Percentiles rank a stretch among this genome's conserved stretches.
Conservation (phyloP, 2,113 vertebrate genomes). For the Proteles cristata region DNA sequence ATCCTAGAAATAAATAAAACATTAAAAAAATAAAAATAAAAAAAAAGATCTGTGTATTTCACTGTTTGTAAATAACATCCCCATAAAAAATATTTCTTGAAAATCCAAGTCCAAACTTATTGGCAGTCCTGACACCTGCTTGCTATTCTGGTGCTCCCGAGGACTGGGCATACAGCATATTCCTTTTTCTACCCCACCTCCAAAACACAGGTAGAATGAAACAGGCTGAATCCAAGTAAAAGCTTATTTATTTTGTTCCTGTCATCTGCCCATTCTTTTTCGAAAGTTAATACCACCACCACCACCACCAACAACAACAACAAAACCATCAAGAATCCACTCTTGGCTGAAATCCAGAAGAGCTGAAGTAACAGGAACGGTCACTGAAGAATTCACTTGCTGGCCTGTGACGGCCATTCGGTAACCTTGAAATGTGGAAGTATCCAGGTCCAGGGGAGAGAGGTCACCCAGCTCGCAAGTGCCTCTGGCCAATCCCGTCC, state of each 20-base stretch:
- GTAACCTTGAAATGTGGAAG: not conserved
- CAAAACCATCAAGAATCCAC: too few relatives aligned
- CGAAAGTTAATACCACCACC: not conserved
- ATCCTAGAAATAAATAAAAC: too few relatives aligned
- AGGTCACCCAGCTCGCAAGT: not conserved
- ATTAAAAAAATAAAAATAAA: too few relatives aligned
- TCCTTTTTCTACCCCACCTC: not conserved
- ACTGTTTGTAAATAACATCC: not conserved
- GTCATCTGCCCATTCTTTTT: not conserved
- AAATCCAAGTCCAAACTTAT: not conserved
- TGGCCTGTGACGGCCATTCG: not conserved
- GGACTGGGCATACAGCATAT: not conserved
- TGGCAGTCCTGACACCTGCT: not conserved
- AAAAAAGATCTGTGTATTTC: not conserved
- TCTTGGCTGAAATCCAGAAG: not conserved
- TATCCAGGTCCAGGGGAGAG: not conserved
- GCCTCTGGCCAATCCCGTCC: not conserved
- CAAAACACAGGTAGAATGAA: not conserved
- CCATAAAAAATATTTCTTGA: not conserved
- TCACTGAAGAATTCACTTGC: not conserved
- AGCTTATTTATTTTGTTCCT: not conserved
- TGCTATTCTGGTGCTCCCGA: not conserved
- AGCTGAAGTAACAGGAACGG: not conserved
- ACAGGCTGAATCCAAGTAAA: not conserved
- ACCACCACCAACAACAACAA: too few relatives aligned